Evolutionary conservation across 2,797 vertebrate species (phyloP).

Genomic region (Otus scops): DNA sequence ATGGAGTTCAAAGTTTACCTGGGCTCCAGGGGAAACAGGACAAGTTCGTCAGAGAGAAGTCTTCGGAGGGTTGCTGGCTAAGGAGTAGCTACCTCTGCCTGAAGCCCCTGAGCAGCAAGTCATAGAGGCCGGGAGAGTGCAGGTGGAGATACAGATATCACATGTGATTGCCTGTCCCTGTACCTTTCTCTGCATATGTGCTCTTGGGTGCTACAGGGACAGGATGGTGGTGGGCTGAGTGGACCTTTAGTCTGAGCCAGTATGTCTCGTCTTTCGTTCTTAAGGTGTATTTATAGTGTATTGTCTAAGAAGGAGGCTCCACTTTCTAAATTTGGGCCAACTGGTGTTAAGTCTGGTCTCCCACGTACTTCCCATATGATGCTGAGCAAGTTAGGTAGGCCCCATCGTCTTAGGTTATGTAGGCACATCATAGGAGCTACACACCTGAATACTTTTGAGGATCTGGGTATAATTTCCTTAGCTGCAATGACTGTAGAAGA

Average conservation of each 20-base stretch:
- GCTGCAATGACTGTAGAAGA: neutral
- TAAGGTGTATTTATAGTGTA: neutral
- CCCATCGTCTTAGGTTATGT: neutral
- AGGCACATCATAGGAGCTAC: neutral
- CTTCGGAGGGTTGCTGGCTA: neutral
- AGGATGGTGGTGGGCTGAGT: neutral
- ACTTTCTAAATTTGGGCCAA: slow-evolving; percentile 13
- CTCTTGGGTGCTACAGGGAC: neutral
- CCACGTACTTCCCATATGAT: neutral
- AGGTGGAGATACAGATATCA: neutral
- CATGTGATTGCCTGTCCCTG: neutral
- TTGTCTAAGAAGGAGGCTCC: neutral
- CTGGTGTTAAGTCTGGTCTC: neutral
- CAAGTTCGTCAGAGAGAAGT: neutral
- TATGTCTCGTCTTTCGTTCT: neutral
- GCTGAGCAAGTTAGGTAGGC: neutral
- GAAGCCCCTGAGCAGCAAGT: neutral
- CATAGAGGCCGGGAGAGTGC: neutral
- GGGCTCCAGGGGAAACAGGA: neutral
- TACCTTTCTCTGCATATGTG: neutral
- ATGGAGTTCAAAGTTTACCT: neutral
- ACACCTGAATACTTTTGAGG: neutral
- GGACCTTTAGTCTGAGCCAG: neutral
- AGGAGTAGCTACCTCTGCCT: neutral
- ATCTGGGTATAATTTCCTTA: neutral